Percentiles rank a stretch among this genome's conserved stretches.
Evolutionary conservation across 2,888 invertebrate genomes (phyloP).

Genomic region (Suillia variegata): DNA sequence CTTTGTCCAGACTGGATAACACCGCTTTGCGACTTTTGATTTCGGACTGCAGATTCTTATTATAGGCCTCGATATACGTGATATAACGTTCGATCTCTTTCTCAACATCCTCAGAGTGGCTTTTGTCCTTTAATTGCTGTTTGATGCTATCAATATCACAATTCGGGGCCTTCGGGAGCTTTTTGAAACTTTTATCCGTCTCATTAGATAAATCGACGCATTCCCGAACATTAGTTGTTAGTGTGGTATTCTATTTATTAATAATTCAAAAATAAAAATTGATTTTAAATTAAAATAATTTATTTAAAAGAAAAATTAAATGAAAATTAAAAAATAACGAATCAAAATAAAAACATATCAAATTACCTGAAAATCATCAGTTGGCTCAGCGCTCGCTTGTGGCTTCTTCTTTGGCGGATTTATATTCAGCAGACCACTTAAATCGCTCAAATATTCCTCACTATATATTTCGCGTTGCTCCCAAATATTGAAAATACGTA

Average conservation of each 20-base stretch:
- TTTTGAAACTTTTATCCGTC: slow-evolving; percentile 71
- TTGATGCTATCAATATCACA: slow-evolving; percentile 81
- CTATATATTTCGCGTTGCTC: slow-evolving; percentile 90
- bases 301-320: not conserved
- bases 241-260: slow-evolving; percentile 70
- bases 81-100: slow-evolving; percentile 85
- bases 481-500: slow-evolving; percentile 95
- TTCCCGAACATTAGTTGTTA: slow-evolving; percentile 77
- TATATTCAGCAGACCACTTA: slow-evolving; percentile 81
- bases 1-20: slow-evolving; percentile 77
- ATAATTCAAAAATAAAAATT: not conserved
- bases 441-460: slow-evolving; percentile 85
- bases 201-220: slow-evolving; percentile 76
- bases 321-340: not conserved
- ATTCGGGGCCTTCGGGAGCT: slow-evolving; percentile 62
- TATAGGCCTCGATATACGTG: slow-evolving; percentile 78
- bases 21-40: slow-evolving; percentile 80
- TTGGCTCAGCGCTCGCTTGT: slow-evolving; percentile 37
- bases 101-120: slow-evolving; percentile 84
- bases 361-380: slow-evolving; percentile 54
- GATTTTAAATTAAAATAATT: not conserved
- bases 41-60: slow-evolving; percentile 80
- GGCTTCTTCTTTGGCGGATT: slow-evolving; percentile 66
- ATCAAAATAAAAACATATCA: not conserved
- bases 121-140: slow-evolving; percentile 83